Evolutionary conservation across 1,140 invertebrate genomes (phyloP).

Genomic region (Drosophila bocki): DNA sequence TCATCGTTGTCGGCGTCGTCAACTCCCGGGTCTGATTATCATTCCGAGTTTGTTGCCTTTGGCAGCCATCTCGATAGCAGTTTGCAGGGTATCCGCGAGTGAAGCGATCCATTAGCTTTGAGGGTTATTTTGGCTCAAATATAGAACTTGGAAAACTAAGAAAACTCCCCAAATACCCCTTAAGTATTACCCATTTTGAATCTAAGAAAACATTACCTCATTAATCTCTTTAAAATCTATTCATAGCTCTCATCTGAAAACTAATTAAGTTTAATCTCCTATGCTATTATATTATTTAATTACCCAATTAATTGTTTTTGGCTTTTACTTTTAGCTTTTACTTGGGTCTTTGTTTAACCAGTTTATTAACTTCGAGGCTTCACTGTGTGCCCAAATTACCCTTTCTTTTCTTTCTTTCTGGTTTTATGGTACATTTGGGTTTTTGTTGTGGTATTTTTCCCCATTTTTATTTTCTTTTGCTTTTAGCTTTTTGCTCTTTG

Average conservation of each 20-base stretch:
- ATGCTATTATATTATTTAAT: background rate
- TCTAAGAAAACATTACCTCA: background rate
- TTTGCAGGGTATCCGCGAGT: background rate
- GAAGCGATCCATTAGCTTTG: background rate
- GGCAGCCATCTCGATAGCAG: slow-evolving; percentile 41
- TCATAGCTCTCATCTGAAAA: background rate
- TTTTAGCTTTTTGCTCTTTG: slow-evolving; percentile 57
- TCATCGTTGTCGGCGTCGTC: slow-evolving; percentile 22
- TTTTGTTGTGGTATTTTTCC: slow-evolving; percentile 25
- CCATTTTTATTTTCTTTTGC: slow-evolving; percentile 15
- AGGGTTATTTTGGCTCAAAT: background rate
- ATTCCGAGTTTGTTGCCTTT: slow-evolving; percentile 54
- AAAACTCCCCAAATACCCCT: background rate
- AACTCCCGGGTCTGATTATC: slow-evolving; percentile 40
- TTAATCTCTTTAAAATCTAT: background rate
- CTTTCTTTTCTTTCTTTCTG: slow-evolving; percentile 55
- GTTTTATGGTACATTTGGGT: slow-evolving; percentile 47
- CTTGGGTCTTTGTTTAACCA: background rate
- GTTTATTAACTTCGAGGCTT: slow-evolving; percentile 20
- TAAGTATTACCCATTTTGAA: background rate
- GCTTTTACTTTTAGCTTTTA: slow-evolving; percentile 5
- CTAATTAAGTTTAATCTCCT: too few species aligned
- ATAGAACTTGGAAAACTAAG: background rate
- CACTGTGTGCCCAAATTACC: slow-evolving; percentile 36
- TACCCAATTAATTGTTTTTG: slow-evolving; percentile 12